Base-by-base conservation (phyloP, 2,113 vertebrate species). In the Quiscalus mexicanus region DNA sequence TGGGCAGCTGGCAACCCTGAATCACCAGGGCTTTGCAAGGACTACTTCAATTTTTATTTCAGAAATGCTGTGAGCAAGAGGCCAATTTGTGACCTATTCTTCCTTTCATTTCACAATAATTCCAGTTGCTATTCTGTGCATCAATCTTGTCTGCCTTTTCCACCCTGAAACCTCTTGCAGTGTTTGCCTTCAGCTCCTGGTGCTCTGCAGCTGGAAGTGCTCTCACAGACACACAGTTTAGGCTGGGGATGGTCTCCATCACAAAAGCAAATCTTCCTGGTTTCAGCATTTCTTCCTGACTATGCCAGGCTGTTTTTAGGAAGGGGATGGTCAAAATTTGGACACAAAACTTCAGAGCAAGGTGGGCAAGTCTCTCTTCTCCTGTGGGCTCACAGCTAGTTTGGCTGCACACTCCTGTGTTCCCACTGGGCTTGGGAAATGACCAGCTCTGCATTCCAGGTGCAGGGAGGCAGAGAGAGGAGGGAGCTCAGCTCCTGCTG, bases 391-490 rank as follows among this genome's bases (percentile, higher is more conserved):
- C 12, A 6, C 16, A 39, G 28, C 31, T 33, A 2, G 20, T 45
- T 92, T 76, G 71, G 19, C 33, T 87, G 27, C 28, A 3, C 30
- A 31, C 2, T 15, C 53, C 15, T 4, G 20, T 8, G 12, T 14
- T 84, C 63, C 62, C 44, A 49, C 18, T 1, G 24, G 12, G 18
- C 41, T 37, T 59, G 22, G 31, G 58, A 52, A 86, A 58, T 6
- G 33, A 21, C 15, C 6, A 22, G 44, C 16, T 90, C 33, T 50
- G 8, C 22, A 19, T 65, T 41, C 25, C 37, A 11, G 12, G 9
- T 31, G 37, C 27, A 56, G 17, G 15, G 45, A 52, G 60, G 11
- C 24, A 37, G 39, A 16, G 4, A n/a, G 44, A 24, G 0, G 0
- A 70, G 31, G 37, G 63, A 71, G 37, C 13, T 25, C 6, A 12